Base-by-base conservation (phyloP, 30 jellyfish, hydroid and myxozoan genomes). In the Clytia hemisphaerica region DNA sequence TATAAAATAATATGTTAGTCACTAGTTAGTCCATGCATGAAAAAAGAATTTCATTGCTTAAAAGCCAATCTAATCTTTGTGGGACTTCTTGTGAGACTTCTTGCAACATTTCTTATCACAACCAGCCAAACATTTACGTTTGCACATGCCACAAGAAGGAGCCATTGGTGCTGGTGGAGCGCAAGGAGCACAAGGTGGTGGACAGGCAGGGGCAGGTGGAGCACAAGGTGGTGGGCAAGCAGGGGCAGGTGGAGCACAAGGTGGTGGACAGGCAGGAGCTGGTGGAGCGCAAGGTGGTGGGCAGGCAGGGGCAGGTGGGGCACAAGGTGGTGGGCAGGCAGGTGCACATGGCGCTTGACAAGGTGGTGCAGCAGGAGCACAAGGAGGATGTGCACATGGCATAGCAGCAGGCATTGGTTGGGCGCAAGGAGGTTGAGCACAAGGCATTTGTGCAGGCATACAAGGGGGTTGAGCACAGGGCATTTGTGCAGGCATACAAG, bases 91-190 rank as follows among this genome's bases (percentile, higher is more conserved):
- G 12, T 69, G 46, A 16, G 81, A 47, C 28, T 69, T 49, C 49
- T 45, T 69, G n/a, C 71, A 69, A 32, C 81, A 69, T 18, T 71
- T 75, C 31, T 69, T 69, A 9, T 51, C 50, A 30, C 81, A 69
- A n/a, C 49, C 49, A 26, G 76, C 28, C 21, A 35, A 25, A 48
- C 81, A 69, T 2, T 28, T 31, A 48, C 81, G 81, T 45, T 71
- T 45, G 32, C 51, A 10, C 25, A 75, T 18, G 1, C 71, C 37
- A 35, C 81, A 69, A 18, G 79, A 44, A 24, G 81, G 25, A 26
- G 25, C 14, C 46, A 38, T n/a, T 42, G 53, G 15, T 9, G 12
- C n/a, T 12, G 53, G 70, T 25, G 70, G 44, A 26, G 70, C 45
- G 76, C 81, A 69, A 18, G 22, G 54, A 0, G 54, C 54, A 42